Evolutionary conservation across 1,140 invertebrate species (phyloP).

Genomic region (Drosophila sulfurigaster): DNA sequence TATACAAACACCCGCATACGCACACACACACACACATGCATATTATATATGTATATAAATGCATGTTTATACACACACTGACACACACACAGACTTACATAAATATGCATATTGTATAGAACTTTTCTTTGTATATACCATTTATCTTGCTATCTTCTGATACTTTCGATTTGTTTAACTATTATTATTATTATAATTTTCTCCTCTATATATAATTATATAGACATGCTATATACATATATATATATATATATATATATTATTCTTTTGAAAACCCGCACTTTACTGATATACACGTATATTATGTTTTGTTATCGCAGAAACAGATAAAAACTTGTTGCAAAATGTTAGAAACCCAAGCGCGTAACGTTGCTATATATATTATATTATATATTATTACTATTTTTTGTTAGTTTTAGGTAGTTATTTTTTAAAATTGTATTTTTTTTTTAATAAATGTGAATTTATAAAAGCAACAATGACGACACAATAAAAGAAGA

Average conservation of each 20-base stretch:
- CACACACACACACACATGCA: slow-evolving; percentile 17
- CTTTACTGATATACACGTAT: slow-evolving; percentile 27
- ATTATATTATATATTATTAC: slow-evolving; percentile 72
- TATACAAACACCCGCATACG: slow-evolving; percentile 41
- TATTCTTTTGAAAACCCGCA: slow-evolving; percentile 36
- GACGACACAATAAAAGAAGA: slow-evolving; percentile 70
- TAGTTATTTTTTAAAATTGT: slow-evolving; percentile 83
- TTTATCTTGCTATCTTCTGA: slow-evolving; percentile 32
- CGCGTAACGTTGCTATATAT: slow-evolving; percentile 81
- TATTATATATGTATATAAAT: slow-evolving; percentile 2
- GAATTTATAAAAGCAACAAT: slow-evolving; percentile 70
- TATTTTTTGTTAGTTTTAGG: slow-evolving; percentile 81
- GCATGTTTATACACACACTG: slow-evolving; percentile 5
- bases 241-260: slow-evolving; percentile 39
- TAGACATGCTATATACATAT: slow-evolving; percentile 12
- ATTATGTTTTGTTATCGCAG: slow-evolving; percentile 76
- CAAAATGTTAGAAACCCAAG: slow-evolving; percentile 62
- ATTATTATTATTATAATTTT: slow-evolving; percentile 36
- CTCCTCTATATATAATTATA: slow-evolving; percentile 9
- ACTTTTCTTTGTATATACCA: slow-evolving; percentile 67
- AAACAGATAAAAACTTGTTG: slow-evolving; percentile 56
- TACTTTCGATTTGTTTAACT: slow-evolving; percentile 50
- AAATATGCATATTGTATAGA: slow-evolving; percentile 55
- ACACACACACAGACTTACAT: slow-evolving; percentile 13
- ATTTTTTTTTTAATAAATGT: slow-evolving; percentile 75